Evolutionary conservation across 2,888 invertebrate species (phyloP).

Genomic region (Philereme transversata): DNA sequence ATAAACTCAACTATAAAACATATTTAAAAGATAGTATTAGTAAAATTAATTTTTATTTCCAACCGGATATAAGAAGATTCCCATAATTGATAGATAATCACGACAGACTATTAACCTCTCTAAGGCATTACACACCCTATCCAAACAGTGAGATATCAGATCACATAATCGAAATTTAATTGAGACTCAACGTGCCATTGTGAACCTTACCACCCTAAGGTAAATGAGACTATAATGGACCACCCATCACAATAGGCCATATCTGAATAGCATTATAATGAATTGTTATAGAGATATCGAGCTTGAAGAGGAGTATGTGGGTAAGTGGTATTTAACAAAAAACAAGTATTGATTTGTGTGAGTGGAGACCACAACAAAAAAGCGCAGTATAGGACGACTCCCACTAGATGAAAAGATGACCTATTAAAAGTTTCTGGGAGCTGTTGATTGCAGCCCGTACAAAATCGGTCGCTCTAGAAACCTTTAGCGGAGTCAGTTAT

Average conservation of each 20-base stretch:
- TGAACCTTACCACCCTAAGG: constrained; percentile 55
- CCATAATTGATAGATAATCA: constrained; percentile 7
- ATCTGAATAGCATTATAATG: constrained; percentile 75
- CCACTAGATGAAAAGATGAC: too few relatives aligned
- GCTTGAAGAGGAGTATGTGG: background rate
- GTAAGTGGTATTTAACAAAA: constrained; percentile 6
- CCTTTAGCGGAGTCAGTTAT: too few relatives aligned
- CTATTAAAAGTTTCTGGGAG: too few relatives aligned
- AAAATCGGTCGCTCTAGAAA: background rate
- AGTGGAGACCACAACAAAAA: too few relatives aligned
- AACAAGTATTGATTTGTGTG: too few relatives aligned
- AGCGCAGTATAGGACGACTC: too few relatives aligned
- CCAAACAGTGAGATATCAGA: constrained; percentile 20
- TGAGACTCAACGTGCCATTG: constrained; percentile 47
- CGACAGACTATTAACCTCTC: constrained; percentile 9
- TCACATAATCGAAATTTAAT: constrained; percentile 49
- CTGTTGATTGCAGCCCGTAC: background rate
- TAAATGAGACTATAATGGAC: constrained; percentile 71
- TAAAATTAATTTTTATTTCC: too few relatives aligned
- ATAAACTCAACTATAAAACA: too few relatives aligned
- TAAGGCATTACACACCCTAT: constrained; percentile 9
- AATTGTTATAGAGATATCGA: constrained; percentile 67
- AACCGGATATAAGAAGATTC: too few relatives aligned
- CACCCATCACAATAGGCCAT: constrained; percentile 61
- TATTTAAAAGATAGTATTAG: too few relatives aligned